Conservation (phyloP, 2,113 vertebrate species). For the Natator depressus region DNA sequence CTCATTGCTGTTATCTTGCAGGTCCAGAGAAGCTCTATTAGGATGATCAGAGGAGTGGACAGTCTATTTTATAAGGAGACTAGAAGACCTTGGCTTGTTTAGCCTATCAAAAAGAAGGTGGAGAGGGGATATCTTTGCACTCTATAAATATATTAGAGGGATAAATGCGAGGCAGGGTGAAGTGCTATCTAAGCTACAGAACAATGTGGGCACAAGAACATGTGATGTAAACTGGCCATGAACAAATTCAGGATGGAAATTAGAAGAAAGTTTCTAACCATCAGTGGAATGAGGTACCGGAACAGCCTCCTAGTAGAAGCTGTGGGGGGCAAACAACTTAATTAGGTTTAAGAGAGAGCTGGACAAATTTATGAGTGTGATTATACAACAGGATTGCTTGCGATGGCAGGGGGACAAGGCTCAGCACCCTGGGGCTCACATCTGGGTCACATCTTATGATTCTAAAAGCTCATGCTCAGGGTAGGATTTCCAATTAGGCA, state of each 20-base stretch:
- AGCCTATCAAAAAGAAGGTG: background rate
- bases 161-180: background rate
- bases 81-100: background rate
- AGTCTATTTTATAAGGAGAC: no score
- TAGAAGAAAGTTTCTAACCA: background rate
- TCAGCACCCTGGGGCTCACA: background rate
- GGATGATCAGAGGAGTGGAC: background rate
- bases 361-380: background rate
- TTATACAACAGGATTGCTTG: background rate
- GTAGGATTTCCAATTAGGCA: no score
- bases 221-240: background rate
- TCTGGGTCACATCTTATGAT: background rate
- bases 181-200: background rate
- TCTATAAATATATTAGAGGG: background rate
- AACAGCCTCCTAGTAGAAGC: background rate
- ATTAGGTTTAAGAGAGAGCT: background rate
- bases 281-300: background rate
- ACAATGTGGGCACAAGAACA: background rate
- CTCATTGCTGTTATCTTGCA: no score
- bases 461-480: background rate
- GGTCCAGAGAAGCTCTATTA: no score
- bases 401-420: background rate
- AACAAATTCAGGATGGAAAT: background rate
- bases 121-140: background rate
- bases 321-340: background rate